Conservation (phyloP, 1,140 invertebrate species). For the Eubasilissa regina region DNA sequence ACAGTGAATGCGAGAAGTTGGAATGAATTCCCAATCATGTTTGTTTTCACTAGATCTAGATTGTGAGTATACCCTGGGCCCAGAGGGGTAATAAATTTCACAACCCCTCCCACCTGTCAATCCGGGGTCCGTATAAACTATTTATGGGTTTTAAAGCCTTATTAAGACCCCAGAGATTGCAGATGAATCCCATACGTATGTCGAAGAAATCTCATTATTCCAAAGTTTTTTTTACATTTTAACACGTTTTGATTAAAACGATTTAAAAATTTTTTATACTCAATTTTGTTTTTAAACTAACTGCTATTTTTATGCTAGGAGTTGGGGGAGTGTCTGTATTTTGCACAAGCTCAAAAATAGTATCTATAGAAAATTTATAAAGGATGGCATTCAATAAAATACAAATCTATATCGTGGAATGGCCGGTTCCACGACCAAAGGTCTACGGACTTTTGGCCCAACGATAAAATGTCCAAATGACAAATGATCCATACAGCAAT, state of each 20-base stretch:
- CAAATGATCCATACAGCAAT: no score
- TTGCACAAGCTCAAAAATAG: no score
- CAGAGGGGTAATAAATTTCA: constrained; percentile 2
- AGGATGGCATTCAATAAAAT: no score
- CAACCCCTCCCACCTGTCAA: constrained; percentile 4
- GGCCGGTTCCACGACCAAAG: no score
- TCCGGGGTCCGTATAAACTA: constrained; percentile 4
- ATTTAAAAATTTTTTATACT: background rate
- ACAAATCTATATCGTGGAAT: no score
- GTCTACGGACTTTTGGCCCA: no score
- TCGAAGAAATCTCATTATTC: background rate
- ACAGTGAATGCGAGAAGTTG: background rate
- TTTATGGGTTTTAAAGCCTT: constrained; percentile 35
- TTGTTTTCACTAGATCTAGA: constrained; percentile 2
- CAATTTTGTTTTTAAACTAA: no score
- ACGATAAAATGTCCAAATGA: no score
- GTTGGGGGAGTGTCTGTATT: no score
- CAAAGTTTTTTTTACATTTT: background rate
- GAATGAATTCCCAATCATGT: constrained; percentile 18
- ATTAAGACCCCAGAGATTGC: constrained; percentile 21
- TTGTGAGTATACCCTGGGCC: background rate
- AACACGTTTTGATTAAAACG: background rate
- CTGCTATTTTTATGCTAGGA: no score
- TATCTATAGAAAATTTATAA: no score
- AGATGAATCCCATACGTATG: background rate